A percentile compares a stretch with the other conserved stretches of the same genome.
Evolutionary conservation across 1,140 invertebrate species (phyloP).

Genomic region (Saccostrea echinata): DNA sequence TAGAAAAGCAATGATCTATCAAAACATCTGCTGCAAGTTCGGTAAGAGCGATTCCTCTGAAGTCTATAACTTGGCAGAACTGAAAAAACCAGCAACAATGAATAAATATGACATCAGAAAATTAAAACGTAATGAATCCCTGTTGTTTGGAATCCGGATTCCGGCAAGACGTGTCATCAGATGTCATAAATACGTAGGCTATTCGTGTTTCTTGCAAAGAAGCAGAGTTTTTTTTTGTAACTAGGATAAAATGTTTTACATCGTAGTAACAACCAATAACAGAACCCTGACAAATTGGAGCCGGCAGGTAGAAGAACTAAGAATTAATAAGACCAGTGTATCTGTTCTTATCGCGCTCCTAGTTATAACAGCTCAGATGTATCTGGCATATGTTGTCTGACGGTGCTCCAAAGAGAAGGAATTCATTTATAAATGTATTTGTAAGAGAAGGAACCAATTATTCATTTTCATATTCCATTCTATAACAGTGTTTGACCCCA

Average conservation of each 20-base stretch:
- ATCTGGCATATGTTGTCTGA: not conserved
- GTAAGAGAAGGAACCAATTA: not conserved
- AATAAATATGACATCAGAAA: not conserved
- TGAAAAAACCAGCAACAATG: not conserved
- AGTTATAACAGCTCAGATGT: not conserved
- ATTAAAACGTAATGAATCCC: not conserved
- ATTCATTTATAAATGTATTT: not conserved
- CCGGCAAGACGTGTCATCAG: not conserved
- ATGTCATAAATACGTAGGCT: not conserved
- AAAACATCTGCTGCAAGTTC: not conserved
- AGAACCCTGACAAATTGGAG: not conserved
- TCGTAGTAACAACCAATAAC: not conserved
- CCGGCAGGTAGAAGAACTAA: not conserved
- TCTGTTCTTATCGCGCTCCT: not conserved
- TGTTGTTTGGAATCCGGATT: not conserved
- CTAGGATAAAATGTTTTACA: not conserved
- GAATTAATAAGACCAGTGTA: not conserved
- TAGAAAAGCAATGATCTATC: not conserved
- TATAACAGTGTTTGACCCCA: not conserved
- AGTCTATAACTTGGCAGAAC: not conserved
- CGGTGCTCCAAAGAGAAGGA: not conserved
- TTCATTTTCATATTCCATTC: conserved; percentile 2
- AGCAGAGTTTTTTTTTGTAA: not conserved
- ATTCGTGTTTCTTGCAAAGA: not conserved
- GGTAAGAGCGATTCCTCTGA: not conserved